Percentiles rank a stretch among this genome's conserved stretches.
These are phyloP conservation scores for Mythimna ferrago DNA, from an alignment of 2,888 invertebrate genomes.

Conservation along the genomic window DNA sequence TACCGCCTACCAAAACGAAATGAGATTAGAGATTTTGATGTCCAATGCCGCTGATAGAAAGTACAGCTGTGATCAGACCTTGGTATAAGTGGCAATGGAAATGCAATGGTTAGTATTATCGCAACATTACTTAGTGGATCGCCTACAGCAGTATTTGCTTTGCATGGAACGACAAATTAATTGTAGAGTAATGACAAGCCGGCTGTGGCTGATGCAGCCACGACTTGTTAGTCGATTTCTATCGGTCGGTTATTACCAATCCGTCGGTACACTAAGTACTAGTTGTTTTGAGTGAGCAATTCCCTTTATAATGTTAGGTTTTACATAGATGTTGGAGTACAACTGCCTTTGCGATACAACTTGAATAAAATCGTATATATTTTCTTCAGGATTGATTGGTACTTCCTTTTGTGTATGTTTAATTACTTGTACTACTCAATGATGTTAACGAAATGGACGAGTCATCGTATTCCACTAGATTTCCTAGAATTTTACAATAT, in stretches of 20 bases:
- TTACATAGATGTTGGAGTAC: constrained; percentile 36
- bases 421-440: not conserved
- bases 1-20: constrained; percentile 16
- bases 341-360: not conserved
- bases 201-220: constrained; percentile 65
- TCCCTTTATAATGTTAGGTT: constrained; percentile 54
- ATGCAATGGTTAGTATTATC: constrained; percentile 47
- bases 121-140: constrained; percentile 55
- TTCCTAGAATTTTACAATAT: constrained; percentile 35
- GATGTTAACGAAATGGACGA: not conserved
- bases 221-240: constrained; percentile 70
- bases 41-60: constrained; percentile 25
- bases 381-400: not conserved
- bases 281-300: constrained; percentile 62
- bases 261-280: constrained; percentile 64
- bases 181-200: constrained; percentile 83
- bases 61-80: not conserved
- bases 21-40: constrained; percentile 5
- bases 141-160: constrained; percentile 77
- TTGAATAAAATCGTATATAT: not conserved
- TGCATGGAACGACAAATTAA: constrained; percentile 81
- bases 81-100: constrained; percentile 31
- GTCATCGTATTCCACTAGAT: constrained; percentile 21
- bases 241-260: constrained; percentile 69
- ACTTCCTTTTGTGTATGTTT: not conserved